Evolutionary conservation across 1,140 invertebrate species (phyloP), one percentile per base, ranked within the genome.

Genomic region (Philotrypesis tridentata): DNA sequence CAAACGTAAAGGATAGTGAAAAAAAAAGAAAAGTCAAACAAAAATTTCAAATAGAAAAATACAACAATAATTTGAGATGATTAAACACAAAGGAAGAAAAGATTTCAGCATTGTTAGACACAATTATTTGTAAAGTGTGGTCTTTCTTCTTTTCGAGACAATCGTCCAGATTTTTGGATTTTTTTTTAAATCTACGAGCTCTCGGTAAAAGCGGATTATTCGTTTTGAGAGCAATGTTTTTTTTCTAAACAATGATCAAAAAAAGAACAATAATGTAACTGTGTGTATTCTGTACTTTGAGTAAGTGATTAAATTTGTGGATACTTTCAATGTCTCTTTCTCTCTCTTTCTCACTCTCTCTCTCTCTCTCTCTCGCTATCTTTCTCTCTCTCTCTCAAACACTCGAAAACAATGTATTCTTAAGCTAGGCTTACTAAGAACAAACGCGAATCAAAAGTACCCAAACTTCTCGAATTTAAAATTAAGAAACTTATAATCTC

Each of bases 51-150:
- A 14, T 23, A 14, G 48, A 37, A 76, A 82, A 67, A 68, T 48
- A n/a, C n/a, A 31, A 60, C 67, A 73, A 71, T 70, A 33, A 74
- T 29, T n/a, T 60, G 75, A 77, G 31, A 33, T 63, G 70, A 84
- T 60, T 72, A 71, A 73, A 73, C 55, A 55, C 48, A 61, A 74
- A 75, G 67, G 82, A 84, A 87, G 82, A 87, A 80, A 82, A 85
- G 82, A 85, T 82, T 85, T 83, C 37, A 80, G 43, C 33, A 23
- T 21, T 78, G 65, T 77, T 80, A 73, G 37, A 73, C 48, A 73
- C 79, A 31, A 60, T 17, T 27, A 40, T 79, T 71, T 63, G 70
- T 48, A 48, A 79, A 60, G 60, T 73, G 37, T 6, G 37, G 73
- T 67, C 33, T 73, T 80, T 72, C 60, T 65, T 75, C 79, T 75